These are phyloP conservation scores for Pelodytes ibericus DNA, from an alignment of 2,797 vertebrate species.

Conservation along the genomic window DNA sequence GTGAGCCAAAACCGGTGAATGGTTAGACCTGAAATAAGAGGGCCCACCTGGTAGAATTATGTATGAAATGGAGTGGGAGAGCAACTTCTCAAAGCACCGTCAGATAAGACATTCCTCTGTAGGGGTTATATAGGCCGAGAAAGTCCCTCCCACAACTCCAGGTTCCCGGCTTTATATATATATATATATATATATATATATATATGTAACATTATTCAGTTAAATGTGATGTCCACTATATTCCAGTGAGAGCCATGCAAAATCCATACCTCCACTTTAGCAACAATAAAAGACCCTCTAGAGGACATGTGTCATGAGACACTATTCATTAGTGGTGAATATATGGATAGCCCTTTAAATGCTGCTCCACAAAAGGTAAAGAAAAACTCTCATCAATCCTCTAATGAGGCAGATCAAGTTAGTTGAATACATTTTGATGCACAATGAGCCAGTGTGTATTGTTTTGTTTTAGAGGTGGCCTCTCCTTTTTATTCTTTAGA, in stretches of 20 bases:
- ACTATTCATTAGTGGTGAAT: conserved; percentile 58
- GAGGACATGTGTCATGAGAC: conserved; percentile 15
- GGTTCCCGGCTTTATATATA: too few relatives aligned
- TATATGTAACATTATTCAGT: neutral
- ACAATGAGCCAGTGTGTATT: conserved; percentile 74
- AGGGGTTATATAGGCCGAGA: too few relatives aligned
- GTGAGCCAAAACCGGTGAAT: too few relatives aligned
- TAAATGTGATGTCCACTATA: neutral
- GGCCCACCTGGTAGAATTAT: too few relatives aligned
- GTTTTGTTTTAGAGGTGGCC: conserved; percentile 75
- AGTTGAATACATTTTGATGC: conserved; percentile 71
- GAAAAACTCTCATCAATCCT: conserved; percentile 60
- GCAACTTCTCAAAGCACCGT: too few relatives aligned
- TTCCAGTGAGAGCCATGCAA: conserved; percentile 9
- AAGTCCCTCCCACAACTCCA: too few relatives aligned
- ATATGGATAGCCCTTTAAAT: conserved; percentile 61
- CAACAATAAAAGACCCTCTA: neutral
- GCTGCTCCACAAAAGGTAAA: conserved; percentile 56
- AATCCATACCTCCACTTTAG: conserved; percentile 4
- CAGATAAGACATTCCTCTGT: too few relatives aligned
- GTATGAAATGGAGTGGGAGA: too few relatives aligned
- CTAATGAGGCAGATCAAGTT: conserved; percentile 64
- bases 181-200: too few relatives aligned
- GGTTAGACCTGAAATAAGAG: too few relatives aligned
- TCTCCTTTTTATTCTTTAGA: conserved; percentile 70